phyloP scores from a whole-genome alignment of 2,113 vertebrate genomes.

The Apodemus speciosus region DNA sequence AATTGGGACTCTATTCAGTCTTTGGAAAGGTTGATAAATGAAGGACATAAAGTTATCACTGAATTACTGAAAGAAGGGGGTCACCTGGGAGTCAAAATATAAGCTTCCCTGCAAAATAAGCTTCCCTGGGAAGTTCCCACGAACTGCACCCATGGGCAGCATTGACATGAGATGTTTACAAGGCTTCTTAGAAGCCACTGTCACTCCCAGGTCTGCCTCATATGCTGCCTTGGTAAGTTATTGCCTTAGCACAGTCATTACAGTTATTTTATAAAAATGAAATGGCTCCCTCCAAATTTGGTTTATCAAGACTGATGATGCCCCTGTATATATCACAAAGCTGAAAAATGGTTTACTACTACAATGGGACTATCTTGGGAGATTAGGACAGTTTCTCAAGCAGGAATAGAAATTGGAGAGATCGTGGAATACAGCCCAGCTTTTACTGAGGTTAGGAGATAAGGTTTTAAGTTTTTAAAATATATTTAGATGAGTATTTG shows the following conservation, averaged over 20 bases:
- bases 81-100: not conserved
- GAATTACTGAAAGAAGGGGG: not conserved
- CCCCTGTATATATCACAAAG: not conserved
- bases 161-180: not conserved
- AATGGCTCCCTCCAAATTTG: not conserved
- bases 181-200: not conserved
- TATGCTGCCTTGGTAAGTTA: not conserved
- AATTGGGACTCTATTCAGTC: not conserved
- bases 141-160: not conserved
- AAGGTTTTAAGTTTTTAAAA: not conserved
- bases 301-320: not conserved
- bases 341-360: conserved; percentile 1
- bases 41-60: not conserved
- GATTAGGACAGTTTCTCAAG: not conserved
- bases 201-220: not conserved
- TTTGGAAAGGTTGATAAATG: not conserved
- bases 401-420: not conserved
- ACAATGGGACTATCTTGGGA: not conserved
- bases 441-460: not conserved
- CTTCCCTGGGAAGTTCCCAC: not conserved
- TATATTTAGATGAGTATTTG: not conserved
- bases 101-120: not conserved
- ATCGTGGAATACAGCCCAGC: not conserved
- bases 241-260: not conserved
- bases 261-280: conserved; percentile 15